phyloP scores from a whole-genome alignment of 2,797 vertebrate genomes.

The Cephalopachus bancanus region DNA sequence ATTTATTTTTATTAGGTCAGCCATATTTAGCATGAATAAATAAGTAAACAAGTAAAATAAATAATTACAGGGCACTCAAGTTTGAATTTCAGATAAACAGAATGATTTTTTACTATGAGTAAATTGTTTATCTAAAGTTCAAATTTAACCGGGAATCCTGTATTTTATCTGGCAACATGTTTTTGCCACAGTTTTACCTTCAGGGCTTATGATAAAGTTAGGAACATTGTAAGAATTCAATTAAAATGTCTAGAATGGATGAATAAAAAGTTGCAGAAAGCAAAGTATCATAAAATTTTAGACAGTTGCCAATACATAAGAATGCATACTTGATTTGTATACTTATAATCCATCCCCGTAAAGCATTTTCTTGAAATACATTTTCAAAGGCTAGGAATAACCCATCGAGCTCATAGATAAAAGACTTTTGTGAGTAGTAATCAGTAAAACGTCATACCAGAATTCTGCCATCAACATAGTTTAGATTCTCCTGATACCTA shows the following conservation, averaged over 20 bases:
- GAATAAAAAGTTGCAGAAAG: not conserved
- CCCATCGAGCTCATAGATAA: not conserved
- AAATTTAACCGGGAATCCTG: not conserved
- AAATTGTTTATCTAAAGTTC: not conserved
- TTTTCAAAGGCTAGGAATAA: not conserved
- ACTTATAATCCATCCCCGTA: not conserved
- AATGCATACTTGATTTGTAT: not conserved
- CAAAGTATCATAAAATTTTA: not conserved
- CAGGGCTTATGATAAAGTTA: not conserved
- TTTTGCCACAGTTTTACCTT: not conserved
- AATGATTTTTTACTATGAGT: not conserved
- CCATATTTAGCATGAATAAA: not conserved
- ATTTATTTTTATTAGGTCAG: not conserved
- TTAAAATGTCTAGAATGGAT: not conserved
- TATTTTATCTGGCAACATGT: not conserved
- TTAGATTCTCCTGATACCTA: accelerated
- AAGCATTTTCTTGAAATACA: not conserved
- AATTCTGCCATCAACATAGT: not conserved
- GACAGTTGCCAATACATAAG: not conserved
- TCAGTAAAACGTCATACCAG: not conserved
- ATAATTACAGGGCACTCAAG: not conserved
- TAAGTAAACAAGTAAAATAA: not conserved
- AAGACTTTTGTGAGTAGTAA: not conserved
- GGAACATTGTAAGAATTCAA: not conserved
- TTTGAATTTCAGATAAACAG: conserved; percentile 33